These are phyloP conservation scores for Heloderma charlesbogerti DNA, from an alignment of 2,113 vertebrate genomes.

Conservation along the genomic window DNA sequence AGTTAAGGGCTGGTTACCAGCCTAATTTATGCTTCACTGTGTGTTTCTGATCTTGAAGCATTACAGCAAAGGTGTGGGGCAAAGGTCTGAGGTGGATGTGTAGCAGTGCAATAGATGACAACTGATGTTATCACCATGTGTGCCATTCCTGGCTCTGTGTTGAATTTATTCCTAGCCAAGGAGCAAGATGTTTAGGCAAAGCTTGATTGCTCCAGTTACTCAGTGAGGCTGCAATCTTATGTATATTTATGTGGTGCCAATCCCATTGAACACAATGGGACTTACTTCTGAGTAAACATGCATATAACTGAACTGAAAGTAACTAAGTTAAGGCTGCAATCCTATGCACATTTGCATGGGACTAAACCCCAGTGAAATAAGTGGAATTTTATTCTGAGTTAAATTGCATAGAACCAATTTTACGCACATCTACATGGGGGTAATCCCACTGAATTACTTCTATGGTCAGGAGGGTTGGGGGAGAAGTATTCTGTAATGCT, in stretches of 20 bases:
- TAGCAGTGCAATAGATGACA: too few species aligned
- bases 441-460: not conserved
- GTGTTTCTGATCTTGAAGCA: not conserved
- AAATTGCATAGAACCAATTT: not conserved
- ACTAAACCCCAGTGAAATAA: too few species aligned
- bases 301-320: too few species aligned
- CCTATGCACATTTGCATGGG: too few species aligned
- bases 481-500: too few species aligned
- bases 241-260: not conserved
- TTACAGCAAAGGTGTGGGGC: not conserved
- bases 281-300: not conserved
- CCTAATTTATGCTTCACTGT: not conserved
- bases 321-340: too few species aligned
- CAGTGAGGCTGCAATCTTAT: not conserved
- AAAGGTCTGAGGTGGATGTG: not conserved
- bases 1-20: not conserved
- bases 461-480: too few species aligned
- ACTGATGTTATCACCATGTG: not conserved
- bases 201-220: not conserved
- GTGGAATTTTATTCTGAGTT: not conserved
- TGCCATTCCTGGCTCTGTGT: too few species aligned
- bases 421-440: not conserved
- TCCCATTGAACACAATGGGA: not conserved
- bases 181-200: not conserved
- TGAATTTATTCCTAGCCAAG: not conserved